Conservation (phyloP, 2,888 invertebrate genomes). For the Neuroscelio doddi region DNA sequence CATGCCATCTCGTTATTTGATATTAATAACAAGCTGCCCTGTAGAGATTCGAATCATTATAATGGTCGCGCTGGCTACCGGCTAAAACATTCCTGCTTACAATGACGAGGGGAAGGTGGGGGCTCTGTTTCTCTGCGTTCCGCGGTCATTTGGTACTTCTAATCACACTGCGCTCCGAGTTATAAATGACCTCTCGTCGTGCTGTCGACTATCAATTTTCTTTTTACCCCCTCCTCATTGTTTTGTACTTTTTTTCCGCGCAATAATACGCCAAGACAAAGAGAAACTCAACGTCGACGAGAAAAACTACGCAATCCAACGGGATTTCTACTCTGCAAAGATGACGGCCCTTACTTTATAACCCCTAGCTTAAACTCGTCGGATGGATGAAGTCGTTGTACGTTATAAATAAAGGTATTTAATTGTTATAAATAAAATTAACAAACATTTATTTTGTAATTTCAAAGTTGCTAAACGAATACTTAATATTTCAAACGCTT, state of each 20-base stretch:
- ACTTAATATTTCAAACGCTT: no score
- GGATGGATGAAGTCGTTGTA: conserved; percentile 18
- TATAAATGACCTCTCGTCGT: conserved; percentile 60
- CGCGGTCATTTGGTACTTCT: conserved; percentile 61
- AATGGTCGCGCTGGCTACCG: conserved; percentile 64
- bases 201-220: conserved; percentile 59
- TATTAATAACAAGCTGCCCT: conserved; percentile 68
- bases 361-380: conserved; percentile 6
- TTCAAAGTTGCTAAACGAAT: no score
- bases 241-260: conserved; percentile 44
- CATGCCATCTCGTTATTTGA: conserved; percentile 68
- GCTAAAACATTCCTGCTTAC: conserved; percentile 59
- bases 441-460: conserved; percentile 5
- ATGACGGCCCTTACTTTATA: conserved; percentile 9
- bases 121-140: conserved; percentile 23
- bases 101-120: conserved; percentile 27
- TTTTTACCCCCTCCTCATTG: conserved; percentile 45
- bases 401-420: conserved; percentile 8
- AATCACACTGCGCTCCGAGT: conserved; percentile 58
- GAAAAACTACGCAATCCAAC: conserved; percentile 24
- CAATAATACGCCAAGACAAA: conserved; percentile 38
- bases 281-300: conserved; percentile 30
- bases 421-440: no score
- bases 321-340: conserved; percentile 3
- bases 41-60: conserved; percentile 68